Conservation (phyloP, 2,888 invertebrate genomes). For the Lypha dubia region DNA sequence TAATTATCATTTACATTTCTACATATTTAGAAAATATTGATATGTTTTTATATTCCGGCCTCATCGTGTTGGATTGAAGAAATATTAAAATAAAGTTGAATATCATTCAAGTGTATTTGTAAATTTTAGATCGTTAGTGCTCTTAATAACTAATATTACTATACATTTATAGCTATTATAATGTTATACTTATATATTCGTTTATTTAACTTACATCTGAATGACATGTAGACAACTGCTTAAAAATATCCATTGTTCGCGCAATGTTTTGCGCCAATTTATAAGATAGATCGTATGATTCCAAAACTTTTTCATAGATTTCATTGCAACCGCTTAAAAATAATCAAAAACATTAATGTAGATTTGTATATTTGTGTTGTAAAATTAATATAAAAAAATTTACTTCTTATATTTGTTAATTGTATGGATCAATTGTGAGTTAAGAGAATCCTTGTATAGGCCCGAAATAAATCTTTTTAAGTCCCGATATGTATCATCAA, state of each 20-base stretch:
- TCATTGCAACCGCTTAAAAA: conserved; percentile 55
- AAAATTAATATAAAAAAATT: neutral
- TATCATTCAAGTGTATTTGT: too few relatives aligned
- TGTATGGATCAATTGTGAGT: conserved; percentile 38
- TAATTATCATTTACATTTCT: neutral
- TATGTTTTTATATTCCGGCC: too few relatives aligned
- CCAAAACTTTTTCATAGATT: conserved; percentile 42
- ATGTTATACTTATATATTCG: neutral
- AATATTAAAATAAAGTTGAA: too few relatives aligned
- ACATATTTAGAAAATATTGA: too few relatives aligned
- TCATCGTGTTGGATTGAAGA: too few relatives aligned
- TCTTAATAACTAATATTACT: too few relatives aligned
- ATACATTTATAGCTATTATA: too few relatives aligned
- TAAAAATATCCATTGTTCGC: conserved; percentile 54
- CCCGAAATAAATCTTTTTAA: conserved; percentile 37
- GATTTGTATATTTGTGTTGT: neutral
- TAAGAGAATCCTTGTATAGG: conserved; percentile 21
- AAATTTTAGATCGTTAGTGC: too few relatives aligned
- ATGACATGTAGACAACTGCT: conserved; percentile 49
- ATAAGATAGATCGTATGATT: conserved; percentile 41
- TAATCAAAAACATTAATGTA: neutral
- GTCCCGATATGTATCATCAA: conserved; percentile 56
- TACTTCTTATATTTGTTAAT: conserved; percentile 68
- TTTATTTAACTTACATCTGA: conserved; percentile 59
- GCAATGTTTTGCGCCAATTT: conserved; percentile 60